A percentile compares a stretch with the other conserved stretches of the same genome.
phyloP scores from a whole-genome alignment of 2,113 vertebrate species.

The Stigmatopora argus region DNA sequence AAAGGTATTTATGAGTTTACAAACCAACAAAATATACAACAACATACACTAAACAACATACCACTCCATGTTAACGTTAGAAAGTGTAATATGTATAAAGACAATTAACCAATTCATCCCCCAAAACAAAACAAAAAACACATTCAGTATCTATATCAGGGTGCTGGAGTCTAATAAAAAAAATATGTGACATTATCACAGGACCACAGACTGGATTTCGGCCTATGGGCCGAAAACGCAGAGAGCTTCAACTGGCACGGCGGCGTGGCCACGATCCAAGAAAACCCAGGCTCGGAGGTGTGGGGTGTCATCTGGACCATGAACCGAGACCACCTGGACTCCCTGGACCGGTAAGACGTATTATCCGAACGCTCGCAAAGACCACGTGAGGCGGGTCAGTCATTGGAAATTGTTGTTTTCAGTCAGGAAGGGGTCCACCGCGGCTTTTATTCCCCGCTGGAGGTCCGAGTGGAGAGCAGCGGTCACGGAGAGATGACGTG shows the following conservation, averaged over 20 bases:
- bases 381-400: background rate
- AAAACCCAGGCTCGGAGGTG: constrained; percentile 78
- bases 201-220: constrained; percentile 85
- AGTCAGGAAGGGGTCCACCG: constrained; percentile 83
- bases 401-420: background rate
- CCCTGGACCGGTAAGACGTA: constrained; percentile 76
- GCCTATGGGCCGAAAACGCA: constrained; percentile 64
- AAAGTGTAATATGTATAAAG: no score
- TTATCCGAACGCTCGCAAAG: background rate
- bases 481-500: constrained; percentile 71
- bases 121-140: no score
- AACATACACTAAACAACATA: no score
- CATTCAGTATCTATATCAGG: no score
- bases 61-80: no score
- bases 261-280: constrained; percentile 81
- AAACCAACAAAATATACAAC: no score
- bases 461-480: constrained; percentile 78
- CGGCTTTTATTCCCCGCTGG: constrained; percentile 77
- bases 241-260: constrained; percentile 77
- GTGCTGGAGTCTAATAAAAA: no score
- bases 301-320: constrained; percentile 93
- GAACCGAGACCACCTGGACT: constrained; percentile 67
- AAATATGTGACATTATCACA: constrained; percentile 7
- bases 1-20: no score
- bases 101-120: no score